Conservation (phyloP, 2,888 invertebrate genomes). For the Norana najaformis region DNA sequence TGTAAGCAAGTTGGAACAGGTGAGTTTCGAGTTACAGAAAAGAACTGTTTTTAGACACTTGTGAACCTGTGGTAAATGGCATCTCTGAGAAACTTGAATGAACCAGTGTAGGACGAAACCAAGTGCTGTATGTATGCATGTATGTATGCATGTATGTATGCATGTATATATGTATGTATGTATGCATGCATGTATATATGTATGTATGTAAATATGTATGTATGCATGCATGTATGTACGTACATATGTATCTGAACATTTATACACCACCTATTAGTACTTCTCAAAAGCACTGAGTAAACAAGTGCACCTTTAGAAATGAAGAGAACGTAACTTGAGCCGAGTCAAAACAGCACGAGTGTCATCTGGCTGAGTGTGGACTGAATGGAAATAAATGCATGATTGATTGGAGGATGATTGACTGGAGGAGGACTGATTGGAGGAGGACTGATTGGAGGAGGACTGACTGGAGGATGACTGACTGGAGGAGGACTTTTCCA, state of each 20-base stretch:
- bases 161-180: background rate
- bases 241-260: no score
- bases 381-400: no score
- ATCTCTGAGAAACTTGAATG: background rate
- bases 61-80: no score
- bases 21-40: background rate
- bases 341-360: background rate
- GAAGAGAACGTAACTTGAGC: background rate
- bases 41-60: background rate
- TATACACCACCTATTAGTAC: no score
- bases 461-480: no score
- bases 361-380: no score
- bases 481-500: background rate
- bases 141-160: no score
- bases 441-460: no score
- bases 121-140: background rate
- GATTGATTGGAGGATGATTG: no score
- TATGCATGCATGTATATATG: background rate
- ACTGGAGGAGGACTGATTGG: no score
- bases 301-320: background rate
- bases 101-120: background rate
- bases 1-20: background rate
- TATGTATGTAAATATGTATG: no score
- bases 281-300: background rate
- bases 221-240: background rate